A percentile compares a stretch with the other conserved stretches of the same genome.
Conservation (phyloP, 2,888 invertebrate genomes). For the Anoncus sp. region DNA sequence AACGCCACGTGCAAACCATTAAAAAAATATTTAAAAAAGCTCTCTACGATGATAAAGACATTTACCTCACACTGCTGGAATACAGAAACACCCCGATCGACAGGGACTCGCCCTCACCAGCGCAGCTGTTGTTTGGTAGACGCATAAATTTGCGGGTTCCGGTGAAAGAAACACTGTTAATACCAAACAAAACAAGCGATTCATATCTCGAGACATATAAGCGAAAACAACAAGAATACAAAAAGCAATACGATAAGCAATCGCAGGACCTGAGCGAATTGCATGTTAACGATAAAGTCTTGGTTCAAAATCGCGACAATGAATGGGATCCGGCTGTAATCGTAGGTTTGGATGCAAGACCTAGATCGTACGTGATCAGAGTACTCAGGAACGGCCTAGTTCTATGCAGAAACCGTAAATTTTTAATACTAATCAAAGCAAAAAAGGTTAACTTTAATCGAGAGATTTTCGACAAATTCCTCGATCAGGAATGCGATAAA, state of each 20-base stretch:
- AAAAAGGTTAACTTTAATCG: conserved; percentile 3
- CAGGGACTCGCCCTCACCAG: conserved; percentile 44
- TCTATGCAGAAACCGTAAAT: conserved; percentile 6
- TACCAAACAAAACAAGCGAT: conserved; percentile 9
- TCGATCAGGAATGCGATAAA: conserved; percentile 8
- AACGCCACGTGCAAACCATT: conserved; percentile 45
- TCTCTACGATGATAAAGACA: conserved; percentile 29
- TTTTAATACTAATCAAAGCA: conserved; percentile 1
- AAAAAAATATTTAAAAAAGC: conserved; percentile 34
- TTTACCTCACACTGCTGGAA: conserved; percentile 37
- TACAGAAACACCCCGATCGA: conserved; percentile 44
- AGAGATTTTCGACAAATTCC: neutral
- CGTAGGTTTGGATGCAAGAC: conserved; percentile 2
- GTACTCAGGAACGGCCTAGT: conserved; percentile 4
- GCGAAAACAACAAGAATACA: conserved; percentile 6
- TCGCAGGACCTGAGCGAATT: conserved; percentile 9
- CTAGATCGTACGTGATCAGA: conserved; percentile 5
- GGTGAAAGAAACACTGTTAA: conserved; percentile 13
- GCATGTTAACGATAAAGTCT: conserved; percentile 8
- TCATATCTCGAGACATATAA: conserved; percentile 13
- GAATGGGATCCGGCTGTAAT: conserved; percentile 8
- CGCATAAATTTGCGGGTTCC: neutral
- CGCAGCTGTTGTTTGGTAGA: conserved; percentile 46
- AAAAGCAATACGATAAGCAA: conserved; percentile 12
- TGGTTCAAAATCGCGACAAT: conserved; percentile 22